Conservation (phyloP, 2,113 vertebrate genomes). For the Parus major region DNA sequence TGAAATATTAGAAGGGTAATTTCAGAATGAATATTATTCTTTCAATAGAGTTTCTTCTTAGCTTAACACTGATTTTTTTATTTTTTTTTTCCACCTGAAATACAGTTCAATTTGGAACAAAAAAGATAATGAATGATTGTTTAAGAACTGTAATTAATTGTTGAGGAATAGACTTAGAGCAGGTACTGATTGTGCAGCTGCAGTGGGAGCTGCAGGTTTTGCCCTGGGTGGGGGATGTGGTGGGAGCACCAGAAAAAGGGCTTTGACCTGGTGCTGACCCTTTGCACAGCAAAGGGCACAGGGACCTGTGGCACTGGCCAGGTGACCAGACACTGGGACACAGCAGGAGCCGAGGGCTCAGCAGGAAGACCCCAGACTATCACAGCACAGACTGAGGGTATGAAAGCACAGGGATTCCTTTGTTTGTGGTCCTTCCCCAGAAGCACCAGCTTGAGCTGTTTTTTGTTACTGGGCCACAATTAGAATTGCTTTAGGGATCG, state of each 20-base stretch:
- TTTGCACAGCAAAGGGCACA: background rate
- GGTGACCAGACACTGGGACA: fast-evolving
- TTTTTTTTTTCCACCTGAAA: background rate
- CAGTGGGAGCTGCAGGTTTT: background rate
- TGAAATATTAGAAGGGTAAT: background rate
- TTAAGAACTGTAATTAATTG: background rate
- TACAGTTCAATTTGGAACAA: background rate
- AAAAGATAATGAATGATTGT: background rate
- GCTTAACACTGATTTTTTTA: background rate
- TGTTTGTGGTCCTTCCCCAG: background rate
- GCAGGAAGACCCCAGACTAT: background rate
- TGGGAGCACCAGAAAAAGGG: background rate
- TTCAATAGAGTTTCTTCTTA: background rate
- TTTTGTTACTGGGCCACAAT: background rate
- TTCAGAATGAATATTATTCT: background rate
- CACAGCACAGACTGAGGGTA: fast-evolving
- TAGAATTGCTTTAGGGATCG: background rate
- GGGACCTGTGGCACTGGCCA: background rate
- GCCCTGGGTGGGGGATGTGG: background rate
- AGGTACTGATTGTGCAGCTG: background rate
- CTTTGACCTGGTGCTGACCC: background rate
- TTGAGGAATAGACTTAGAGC: background rate
- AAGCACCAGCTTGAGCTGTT: background rate
- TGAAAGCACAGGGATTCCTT: background rate
- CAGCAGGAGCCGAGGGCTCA: background rate